Base-by-base conservation (phyloP, 53 echinoderm and acorn worm genomes). In the Holothuria scabra region DNA sequence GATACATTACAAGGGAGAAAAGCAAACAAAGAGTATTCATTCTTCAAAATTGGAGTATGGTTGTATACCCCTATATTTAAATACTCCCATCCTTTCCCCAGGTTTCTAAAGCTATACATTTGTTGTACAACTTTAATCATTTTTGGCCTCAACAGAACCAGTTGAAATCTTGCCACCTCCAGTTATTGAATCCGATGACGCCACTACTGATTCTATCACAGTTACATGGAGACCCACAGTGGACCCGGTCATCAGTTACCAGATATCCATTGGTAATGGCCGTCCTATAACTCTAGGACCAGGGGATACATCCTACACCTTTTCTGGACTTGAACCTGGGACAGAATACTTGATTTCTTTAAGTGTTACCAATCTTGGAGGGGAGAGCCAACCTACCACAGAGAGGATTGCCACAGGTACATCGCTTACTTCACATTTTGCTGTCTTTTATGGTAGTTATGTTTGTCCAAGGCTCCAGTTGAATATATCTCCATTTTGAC, bases 351-450 rank as follows among this genome's bases (percentile, higher is more conserved):
- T 64, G 13, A 23, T 81, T 18, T 41, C 82, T 60, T 41, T 81
- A 44, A 63, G n/a, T 7, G 65, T 81, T 13, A 64, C 82, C 62
- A 81, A 81, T 37, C 24, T 63, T 5, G 82, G 62, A 6, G 82
- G 64, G 4, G 18, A 46, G 13, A 64, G 82, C 21, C 41, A 24
- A 14, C 41, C 82, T 38, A 63, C 46, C 22, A 64, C 44, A 1
- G 82, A 81, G 82, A 81, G 63, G 61, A 21, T 81, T 9, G 16
- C 63, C n/a, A 81, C 82, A 63, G 82, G 82, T 81, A 37, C 25
- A 2, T 64, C 2, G 2, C 13, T 28, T 24, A 10, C 14, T 19
- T 5, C 31, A 52, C n/a, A 16, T 14, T 52, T 52, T 52, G 8
- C 52, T 52, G 52, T 18, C 16, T 18, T n/a, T n/a, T n/a, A n/a